Conservation (phyloP, 1,140 invertebrate genomes). For the Paramacrobiotus metropolitanus region DNA sequence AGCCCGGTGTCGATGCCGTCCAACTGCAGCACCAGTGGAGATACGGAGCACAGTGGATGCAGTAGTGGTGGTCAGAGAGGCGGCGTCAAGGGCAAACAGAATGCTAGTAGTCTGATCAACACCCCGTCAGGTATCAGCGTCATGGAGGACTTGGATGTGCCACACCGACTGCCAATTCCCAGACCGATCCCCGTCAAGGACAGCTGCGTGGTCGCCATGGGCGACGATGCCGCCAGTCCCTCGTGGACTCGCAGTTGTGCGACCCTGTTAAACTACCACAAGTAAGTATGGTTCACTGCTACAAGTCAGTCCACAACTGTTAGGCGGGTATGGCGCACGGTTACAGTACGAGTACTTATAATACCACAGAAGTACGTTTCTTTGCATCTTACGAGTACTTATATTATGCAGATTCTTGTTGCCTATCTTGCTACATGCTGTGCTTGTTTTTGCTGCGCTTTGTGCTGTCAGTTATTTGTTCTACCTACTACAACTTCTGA, state of each 20-base stretch:
- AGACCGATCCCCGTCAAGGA: background rate
- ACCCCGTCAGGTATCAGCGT: background rate
- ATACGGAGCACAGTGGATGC: background rate
- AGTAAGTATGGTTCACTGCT: background rate
- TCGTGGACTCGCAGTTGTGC: background rate
- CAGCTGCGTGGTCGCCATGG: background rate
- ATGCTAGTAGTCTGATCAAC: background rate
- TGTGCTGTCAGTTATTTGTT: too few species aligned
- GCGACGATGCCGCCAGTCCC: background rate
- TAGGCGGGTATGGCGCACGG: constrained; percentile 19
- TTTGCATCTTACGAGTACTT: constrained; percentile 24
- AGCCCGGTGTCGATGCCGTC: too few species aligned
- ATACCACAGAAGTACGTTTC: constrained; percentile 27
- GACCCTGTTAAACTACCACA: background rate
- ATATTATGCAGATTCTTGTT: too few species aligned
- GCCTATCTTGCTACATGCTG: too few species aligned
- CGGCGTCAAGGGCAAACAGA: background rate
- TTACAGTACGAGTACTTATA: constrained; percentile 29
- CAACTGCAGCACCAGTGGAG: background rate
- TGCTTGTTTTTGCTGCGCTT: too few species aligned
- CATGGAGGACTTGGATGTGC: background rate
- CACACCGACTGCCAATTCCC: background rate
- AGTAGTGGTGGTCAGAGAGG: too few species aligned
- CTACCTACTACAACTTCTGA: too few species aligned
- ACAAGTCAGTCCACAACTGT: constrained; percentile 10